Conservation (phyloP, 2,888 invertebrate genomes). For the Chironomus tentans region DNA sequence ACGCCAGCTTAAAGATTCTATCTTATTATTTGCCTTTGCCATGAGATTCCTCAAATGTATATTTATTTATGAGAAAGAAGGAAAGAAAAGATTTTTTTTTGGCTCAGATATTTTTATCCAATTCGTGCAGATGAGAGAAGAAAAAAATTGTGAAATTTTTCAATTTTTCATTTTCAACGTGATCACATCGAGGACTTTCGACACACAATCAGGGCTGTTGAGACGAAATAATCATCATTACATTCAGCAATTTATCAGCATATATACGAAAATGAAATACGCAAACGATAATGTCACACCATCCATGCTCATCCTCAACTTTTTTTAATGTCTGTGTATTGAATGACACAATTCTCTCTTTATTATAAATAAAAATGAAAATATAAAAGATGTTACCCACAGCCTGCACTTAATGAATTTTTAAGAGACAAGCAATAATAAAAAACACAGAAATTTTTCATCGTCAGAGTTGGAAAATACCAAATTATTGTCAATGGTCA, state of each 20-base stretch:
- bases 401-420: too few relatives aligned
- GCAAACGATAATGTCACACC: too few relatives aligned
- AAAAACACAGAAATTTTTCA: not conserved
- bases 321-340: not conserved
- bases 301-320: too few relatives aligned
- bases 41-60: not conserved
- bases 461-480: not conserved
- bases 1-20: not conserved
- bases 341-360: not conserved
- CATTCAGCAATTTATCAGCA: not conserved
- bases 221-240: not conserved
- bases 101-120: not conserved
- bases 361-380: not conserved
- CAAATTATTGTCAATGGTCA: constrained; percentile 21
- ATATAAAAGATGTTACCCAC: too few relatives aligned
- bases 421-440: too few relatives aligned
- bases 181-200: not conserved
- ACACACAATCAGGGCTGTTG: not conserved
- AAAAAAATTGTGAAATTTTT: not conserved
- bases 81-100: not conserved
- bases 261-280: too few relatives aligned
- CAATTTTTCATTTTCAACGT: not conserved
- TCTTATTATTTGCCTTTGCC: not conserved
- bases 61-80: not conserved
- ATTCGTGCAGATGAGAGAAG: not conserved